A percentile compares a stretch with the other conserved stretches of the same genome.
Conservation (phyloP, 2,113 vertebrate genomes). For the Ramphastos sulfuratus region DNA sequence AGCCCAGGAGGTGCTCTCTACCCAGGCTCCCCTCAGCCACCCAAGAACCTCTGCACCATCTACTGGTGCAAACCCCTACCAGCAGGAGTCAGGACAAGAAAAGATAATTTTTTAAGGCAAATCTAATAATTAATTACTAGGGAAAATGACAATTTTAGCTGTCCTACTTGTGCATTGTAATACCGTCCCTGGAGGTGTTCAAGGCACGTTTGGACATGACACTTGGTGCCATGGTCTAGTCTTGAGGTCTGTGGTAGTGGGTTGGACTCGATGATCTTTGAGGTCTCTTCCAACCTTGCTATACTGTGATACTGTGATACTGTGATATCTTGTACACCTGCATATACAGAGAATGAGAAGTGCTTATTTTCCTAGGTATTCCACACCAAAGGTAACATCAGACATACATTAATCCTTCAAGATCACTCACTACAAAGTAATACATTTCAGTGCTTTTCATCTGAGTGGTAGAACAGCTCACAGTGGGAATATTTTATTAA, state of each 20-base stretch:
- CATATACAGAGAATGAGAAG: not conserved
- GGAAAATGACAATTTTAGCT: not conserved
- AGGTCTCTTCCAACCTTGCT: too few relatives aligned
- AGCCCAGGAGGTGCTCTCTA: not conserved
- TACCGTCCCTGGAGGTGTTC: too few relatives aligned
- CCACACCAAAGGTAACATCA: not conserved
- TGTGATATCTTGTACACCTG: not conserved
- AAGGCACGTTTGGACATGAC: too few relatives aligned
- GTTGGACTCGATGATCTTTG: too few relatives aligned
- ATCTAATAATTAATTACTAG: not conserved
- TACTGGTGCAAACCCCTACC: not conserved
- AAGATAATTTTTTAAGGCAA: not conserved
- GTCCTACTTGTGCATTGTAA: not conserved
- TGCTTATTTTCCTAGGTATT: not conserved
- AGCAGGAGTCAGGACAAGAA: not conserved
- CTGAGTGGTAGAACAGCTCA: not conserved
- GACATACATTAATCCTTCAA: not conserved
- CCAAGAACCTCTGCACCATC: not conserved
- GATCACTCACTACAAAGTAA: not conserved
- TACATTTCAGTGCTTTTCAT: not conserved
- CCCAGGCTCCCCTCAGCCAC: accelerated
- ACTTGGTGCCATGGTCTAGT: too few relatives aligned
- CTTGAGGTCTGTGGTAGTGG: too few relatives aligned
- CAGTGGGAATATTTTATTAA: not conserved
- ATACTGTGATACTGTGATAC: too few relatives aligned